phyloP scores from a whole-genome alignment of 2,113 vertebrate genomes.

The Setophaga petechia region DNA sequence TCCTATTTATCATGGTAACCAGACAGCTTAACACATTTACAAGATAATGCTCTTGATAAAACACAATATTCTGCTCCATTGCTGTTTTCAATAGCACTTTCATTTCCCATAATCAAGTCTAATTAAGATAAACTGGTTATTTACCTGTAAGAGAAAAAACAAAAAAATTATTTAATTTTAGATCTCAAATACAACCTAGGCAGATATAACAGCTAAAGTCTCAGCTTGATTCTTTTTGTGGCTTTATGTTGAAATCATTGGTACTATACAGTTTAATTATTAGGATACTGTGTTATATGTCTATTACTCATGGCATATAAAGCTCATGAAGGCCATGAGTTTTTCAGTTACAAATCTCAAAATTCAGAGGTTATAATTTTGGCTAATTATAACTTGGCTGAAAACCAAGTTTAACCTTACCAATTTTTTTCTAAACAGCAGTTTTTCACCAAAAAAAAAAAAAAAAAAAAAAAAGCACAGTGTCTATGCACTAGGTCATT shows the following conservation, averaged over 20 bases:
- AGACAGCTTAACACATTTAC: conserved; percentile 73
- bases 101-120: conserved; percentile 47
- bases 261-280: conserved; percentile 35
- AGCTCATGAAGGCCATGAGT: not conserved
- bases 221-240: not conserved
- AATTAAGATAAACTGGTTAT: conserved; percentile 68
- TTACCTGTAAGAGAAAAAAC: conserved; percentile 57
- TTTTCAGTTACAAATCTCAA: conserved; percentile 1
- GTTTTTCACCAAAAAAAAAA: not conserved
- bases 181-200: conserved; percentile 25
- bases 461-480: not conserved
- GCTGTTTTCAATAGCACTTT: conserved; percentile 54
- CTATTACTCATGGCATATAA: not conserved
- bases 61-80: conserved; percentile 44
- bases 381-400: not conserved
- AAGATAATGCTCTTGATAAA: conserved; percentile 68
- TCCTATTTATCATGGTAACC: conserved; percentile 76
- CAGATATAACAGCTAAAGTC: conserved; percentile 48
- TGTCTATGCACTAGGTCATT: not conserved
- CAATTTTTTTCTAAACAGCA: not conserved
- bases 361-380: not conserved
- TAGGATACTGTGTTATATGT: not conserved
- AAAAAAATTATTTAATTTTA: conserved; percentile 41
- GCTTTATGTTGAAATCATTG: conserved; percentile 33
- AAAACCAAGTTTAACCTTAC: not conserved